A percentile compares a stretch with the other conserved stretches of the same genome.
Evolutionary conservation across 2,113 vertebrate species (phyloP).

Genomic region (Xenopus laevis): DNA sequence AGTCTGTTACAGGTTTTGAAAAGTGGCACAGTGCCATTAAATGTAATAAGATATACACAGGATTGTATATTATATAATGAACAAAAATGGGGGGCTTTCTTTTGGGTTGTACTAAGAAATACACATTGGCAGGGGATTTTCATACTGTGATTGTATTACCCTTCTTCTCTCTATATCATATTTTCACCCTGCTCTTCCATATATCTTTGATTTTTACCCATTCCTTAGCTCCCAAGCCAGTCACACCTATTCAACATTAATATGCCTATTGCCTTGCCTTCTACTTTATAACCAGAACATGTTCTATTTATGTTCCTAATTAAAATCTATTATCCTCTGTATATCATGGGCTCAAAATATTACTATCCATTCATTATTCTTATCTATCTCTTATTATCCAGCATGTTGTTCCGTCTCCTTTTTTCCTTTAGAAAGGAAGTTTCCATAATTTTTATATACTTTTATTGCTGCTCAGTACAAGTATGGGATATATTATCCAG

Average conservation of each 20-base stretch:
- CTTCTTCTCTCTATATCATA: conserved; percentile 24
- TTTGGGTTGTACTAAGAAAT: no score
- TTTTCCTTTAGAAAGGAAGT: not conserved
- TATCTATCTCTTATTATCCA: not conserved
- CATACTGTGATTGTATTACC: conserved; percentile 16
- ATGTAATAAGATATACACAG: no score
- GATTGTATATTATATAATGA: no score
- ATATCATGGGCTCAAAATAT: conserved; percentile 17
- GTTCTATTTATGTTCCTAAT: conserved; percentile 21
- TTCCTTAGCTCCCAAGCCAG: conserved; percentile 8
- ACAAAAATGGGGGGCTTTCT: no score
- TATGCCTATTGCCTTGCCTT: conserved; percentile 18
- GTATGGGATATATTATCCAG: not conserved
- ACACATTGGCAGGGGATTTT: no score
- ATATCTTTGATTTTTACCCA: conserved; percentile 15
- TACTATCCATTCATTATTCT: conserved; percentile 1
- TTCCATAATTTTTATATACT: not conserved
- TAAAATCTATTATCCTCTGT: conserved; percentile 21
- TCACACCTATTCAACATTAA: conserved; percentile 19
- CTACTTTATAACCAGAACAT: conserved; percentile 13
- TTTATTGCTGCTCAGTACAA: not conserved
- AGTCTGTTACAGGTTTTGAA: no score
- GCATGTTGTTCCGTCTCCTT: not conserved
- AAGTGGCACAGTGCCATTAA: no score
- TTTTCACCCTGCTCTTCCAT: conserved; percentile 5